Evolutionary conservation across 2,113 vertebrate species (phyloP), one percentile per base, ranked within the genome.

Genomic region (Euleptes europaea): DNA sequence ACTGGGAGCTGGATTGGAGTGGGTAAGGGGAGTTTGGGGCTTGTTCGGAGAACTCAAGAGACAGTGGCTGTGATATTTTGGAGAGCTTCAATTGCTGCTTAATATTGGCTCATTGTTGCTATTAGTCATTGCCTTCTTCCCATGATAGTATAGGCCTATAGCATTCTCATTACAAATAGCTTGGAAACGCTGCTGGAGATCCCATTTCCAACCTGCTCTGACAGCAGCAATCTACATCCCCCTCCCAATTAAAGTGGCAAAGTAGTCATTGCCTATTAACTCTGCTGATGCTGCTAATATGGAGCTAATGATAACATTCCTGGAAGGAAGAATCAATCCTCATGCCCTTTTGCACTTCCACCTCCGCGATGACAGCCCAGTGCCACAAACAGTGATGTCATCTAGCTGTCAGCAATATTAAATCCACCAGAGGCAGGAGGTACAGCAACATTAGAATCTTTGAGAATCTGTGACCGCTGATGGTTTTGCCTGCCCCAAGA

Each of bases 381-480:
- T 57, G 71, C 40, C 0, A 0, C 14, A 40, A 88, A 54, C 33
- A 85, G 31, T 6, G 5, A 38, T 78, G 73, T 31, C 54, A 67
- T 72, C 28, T 19, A 28, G 78, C 85, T 91, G 42, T 74, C 72
- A 88, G 73, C 54, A 72, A 1, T 42, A 23, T 66, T 88, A 66
- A 1, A 88, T 57, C 73, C 44, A 63, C 84, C 78, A 21, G 60
- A 63, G 60, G 69, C 35, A 51, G 71, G 66, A 72, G 26, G 75
- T 12, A 74, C 76, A 83, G 66, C 69, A 26, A 33, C 14, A 5
- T 47, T 67, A 70, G 2, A 42, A 87, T 78, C 49, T 2, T 84
- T 82, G 21, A 4, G 83, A 83, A 38, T 0, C 89, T 70, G 4
- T 84, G 76, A 78, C 54, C 78, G 5, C 31, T 87, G 74, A n/a